Percentiles rank a stretch among this genome's conserved stretches.
These are phyloP conservation scores for Acrocephalus kingi DNA, from an alignment of 2,113 vertebrate species.

Conservation along the genomic window DNA sequence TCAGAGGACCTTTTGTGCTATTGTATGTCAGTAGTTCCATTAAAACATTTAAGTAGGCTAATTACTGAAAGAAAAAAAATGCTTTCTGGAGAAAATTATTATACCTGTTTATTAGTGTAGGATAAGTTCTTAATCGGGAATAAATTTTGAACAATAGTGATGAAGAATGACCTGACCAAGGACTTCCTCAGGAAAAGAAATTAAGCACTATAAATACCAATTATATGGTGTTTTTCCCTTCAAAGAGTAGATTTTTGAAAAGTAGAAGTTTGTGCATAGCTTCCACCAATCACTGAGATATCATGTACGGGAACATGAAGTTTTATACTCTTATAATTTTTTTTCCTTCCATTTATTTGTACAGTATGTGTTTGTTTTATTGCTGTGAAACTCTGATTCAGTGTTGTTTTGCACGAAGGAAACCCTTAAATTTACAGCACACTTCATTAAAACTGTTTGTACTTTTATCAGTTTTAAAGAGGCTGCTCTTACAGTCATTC, in stretches of 20 bases:
- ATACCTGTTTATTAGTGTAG: conserved; percentile 4
- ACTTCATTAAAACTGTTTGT: not conserved
- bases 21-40: not conserved
- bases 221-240: not conserved
- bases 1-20: not conserved
- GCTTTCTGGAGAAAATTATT: conserved; percentile 7
- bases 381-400: not conserved
- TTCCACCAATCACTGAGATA: not conserved
- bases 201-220: not conserved
- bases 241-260: not conserved
- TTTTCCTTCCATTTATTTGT: not conserved
- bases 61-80: conserved; percentile 21
- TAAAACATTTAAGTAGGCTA: conserved; percentile 51
- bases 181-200: not conserved
- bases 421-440: not conserved
- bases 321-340: not conserved
- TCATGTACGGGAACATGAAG: not conserved
- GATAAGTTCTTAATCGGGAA: not conserved
- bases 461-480: not conserved
- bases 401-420: not conserved
- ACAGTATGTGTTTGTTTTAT: not conserved
- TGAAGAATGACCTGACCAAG: not conserved
- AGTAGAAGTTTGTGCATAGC: not conserved
- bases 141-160: not conserved
- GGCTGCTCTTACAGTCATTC: not conserved